Conservation (phyloP, 2,113 vertebrate genomes). For the Eidolon helvum region DNA sequence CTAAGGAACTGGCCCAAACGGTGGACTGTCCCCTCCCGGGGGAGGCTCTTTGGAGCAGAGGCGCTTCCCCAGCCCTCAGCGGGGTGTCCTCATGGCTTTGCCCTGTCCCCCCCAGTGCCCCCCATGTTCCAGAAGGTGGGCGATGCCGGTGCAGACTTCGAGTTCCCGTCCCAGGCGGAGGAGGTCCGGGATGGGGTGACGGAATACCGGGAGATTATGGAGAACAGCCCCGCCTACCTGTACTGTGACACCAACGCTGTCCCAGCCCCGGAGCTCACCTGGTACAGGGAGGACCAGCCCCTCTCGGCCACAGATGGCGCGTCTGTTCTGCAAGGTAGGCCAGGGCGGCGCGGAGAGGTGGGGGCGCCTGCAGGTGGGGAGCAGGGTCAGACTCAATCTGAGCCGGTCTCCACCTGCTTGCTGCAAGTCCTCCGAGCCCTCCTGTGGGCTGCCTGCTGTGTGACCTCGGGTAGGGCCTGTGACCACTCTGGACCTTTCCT, state of each 20-base stretch:
- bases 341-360: accelerated
- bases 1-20: accelerated
- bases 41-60: background rate
- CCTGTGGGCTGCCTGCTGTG: background rate
- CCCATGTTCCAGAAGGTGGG: slow-evolving; percentile 90
- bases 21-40: accelerated
- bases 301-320: slow-evolving; percentile 81
- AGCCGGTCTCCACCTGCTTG: background rate
- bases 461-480: accelerated
- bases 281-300: slow-evolving; percentile 88
- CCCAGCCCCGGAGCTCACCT: slow-evolving; percentile 88
- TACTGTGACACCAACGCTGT: slow-evolving; percentile 90
- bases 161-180: slow-evolving; percentile 77
- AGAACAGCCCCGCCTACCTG: slow-evolving; percentile 86
- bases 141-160: slow-evolving; percentile 80
- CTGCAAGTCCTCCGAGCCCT: accelerated
- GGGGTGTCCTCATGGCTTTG: background rate
- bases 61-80: accelerated
- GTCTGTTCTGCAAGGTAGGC: slow-evolving; percentile 88
- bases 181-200: slow-evolving; percentile 83
- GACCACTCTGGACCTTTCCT: background rate
- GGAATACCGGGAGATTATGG: slow-evolving; percentile 86
- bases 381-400: accelerated
- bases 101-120: slow-evolving; percentile 84
- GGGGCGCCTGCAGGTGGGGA: background rate